Percentiles rank a stretch among this genome's conserved stretches.
These are phyloP conservation scores for Anhinga anhinga DNA, from an alignment of 2,113 vertebrate species.

Conservation along the genomic window DNA sequence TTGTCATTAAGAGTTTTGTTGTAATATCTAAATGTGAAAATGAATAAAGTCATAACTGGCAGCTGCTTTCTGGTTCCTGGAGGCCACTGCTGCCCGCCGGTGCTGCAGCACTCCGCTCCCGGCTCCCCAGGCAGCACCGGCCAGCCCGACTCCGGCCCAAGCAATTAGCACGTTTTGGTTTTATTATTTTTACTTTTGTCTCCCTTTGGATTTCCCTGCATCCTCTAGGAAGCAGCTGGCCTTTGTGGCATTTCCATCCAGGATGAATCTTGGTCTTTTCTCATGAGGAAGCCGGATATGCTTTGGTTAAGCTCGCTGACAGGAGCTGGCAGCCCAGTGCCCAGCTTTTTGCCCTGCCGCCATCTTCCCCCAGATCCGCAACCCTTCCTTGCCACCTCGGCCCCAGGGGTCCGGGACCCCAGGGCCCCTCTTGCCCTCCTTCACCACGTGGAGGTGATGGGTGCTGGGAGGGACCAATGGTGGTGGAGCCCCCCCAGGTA, in stretches of 20 bases:
- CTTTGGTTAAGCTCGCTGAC: background rate
- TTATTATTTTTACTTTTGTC: background rate
- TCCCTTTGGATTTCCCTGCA: background rate
- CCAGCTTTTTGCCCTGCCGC: background rate
- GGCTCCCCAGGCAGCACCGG: background rate
- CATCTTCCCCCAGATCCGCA: no score
- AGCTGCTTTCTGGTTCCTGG: constrained; percentile 19
- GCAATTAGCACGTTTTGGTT: background rate
- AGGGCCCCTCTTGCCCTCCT: background rate
- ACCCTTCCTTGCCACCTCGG: accelerated
- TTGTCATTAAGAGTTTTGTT: constrained; percentile 64
- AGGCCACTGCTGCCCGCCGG: background rate
- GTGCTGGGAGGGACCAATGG: no score
- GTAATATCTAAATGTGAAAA: constrained; percentile 68
- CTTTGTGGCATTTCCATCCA: background rate
- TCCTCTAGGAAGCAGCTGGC: background rate
- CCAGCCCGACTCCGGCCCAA: background rate
- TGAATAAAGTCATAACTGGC: constrained; percentile 50
- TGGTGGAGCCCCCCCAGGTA: accelerated
- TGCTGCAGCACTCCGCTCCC: background rate
- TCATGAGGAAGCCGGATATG: background rate
- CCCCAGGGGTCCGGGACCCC: background rate
- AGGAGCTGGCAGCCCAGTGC: background rate
- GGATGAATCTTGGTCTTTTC: background rate
- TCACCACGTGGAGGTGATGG: background rate